A percentile compares a stretch with the other conserved stretches of the same genome.
These are phyloP conservation scores for Escarpia spicata DNA, from an alignment of 2,888 invertebrate genomes.

Conservation along the genomic window DNA sequence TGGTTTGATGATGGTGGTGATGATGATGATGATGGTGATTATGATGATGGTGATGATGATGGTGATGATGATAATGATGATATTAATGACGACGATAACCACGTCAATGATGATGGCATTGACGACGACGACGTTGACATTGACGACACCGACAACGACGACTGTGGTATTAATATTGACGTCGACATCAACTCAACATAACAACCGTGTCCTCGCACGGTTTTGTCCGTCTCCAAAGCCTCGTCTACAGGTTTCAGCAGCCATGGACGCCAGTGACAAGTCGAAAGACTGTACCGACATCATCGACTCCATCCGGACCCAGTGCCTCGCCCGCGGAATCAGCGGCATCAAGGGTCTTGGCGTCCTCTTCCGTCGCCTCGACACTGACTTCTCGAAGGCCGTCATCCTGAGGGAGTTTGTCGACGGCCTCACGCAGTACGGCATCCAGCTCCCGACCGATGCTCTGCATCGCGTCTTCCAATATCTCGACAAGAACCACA, in stretches of 20 bases:
- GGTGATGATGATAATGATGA: too few species aligned
- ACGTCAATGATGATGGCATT: too few species aligned
- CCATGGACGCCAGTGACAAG: neutral
- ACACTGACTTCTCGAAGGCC: slow-evolving; percentile 46
- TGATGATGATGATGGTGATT: too few species aligned
- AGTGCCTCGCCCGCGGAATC: slow-evolving; percentile 32
- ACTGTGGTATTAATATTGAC: too few species aligned
- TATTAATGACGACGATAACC: too few species aligned
- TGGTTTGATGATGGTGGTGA: too few species aligned
- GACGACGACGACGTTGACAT: too few species aligned
- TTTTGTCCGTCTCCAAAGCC: neutral
- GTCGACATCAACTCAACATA: too few species aligned
- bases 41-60: too few species aligned
- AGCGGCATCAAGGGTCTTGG: slow-evolving; percentile 35
- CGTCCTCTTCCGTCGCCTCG: slow-evolving; percentile 35
- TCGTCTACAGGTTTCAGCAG: neutral
- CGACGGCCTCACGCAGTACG: slow-evolving; percentile 48
- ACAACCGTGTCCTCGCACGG: too few species aligned
- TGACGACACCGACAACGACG: too few species aligned
- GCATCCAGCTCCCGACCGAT: slow-evolving; percentile 39
- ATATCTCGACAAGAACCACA: slow-evolving; percentile 52
- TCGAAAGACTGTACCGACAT: neutral
- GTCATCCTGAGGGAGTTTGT: slow-evolving; percentile 53
- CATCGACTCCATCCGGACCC: slow-evolving; percentile 27
- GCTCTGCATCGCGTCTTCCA: slow-evolving; percentile 51